Base-by-base conservation (phyloP, 2,888 invertebrate genomes). In the Thera obeliscata region DNA sequence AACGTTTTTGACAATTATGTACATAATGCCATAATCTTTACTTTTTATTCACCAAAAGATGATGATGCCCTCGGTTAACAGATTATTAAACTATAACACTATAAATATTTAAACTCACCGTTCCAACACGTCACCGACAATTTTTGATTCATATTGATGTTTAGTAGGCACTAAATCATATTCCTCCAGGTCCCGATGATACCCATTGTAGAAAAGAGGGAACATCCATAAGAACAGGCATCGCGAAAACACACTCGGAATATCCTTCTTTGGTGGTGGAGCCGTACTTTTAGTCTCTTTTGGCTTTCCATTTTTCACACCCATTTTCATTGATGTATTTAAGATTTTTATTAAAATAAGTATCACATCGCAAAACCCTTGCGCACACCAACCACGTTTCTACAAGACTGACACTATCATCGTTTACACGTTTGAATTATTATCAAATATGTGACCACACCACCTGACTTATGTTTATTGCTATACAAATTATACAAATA, bases 131-230 rank as follows among this genome's bases (percentile, higher is more conserved):
- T 96, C 95, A 7, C 96, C 97, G n/a, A 96, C 91, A 43, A 81
- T 56, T 78, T 94, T 94, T 11, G 98, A 97, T 79, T 94, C 94
- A 85, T 97, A 98, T 36, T 91, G 92, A 50, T 89, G 91, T 59
- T 96, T 92, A 0, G 97, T 95, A 76, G 96, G 95, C 80, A 96
- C 96, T 55, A 98, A 90, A 87, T 98, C 98, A 38, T 95, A 93
- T 56, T 96, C 94, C 73, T 96, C 96, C 58, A 98, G 86, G 60
- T 96, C 95, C 78, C 96, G 95, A 66, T 93, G 94, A 78, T 95
- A 95, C 0, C 98, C 98, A 81, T 95, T 95, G 76, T 95, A 95
- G 87, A 97, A 97, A 78, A 97, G 89, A 4, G 95, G 96, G 80
- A 97, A 91, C 64, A 97, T 96, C 95, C 97, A 98, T 88, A 95